Conservation (phyloP, 2,888 invertebrate species). For the Epistrophe grossulariae region DNA sequence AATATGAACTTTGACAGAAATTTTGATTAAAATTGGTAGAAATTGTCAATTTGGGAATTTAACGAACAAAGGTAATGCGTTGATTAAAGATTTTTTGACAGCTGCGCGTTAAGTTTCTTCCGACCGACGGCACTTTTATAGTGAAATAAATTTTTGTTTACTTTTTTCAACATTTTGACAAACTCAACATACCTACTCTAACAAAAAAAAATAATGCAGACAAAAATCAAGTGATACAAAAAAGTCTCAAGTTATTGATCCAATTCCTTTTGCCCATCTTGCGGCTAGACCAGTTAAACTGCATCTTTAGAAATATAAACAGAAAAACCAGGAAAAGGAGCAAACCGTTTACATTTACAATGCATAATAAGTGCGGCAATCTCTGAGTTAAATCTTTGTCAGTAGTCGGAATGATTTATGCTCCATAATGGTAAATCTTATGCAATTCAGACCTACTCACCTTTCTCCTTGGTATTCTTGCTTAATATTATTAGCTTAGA, state of each 20-base stretch:
- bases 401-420: slow-evolving; percentile 67
- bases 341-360: slow-evolving; percentile 37
- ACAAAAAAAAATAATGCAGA: slow-evolving; percentile 20
- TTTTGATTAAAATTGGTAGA: no score
- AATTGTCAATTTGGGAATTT: no score
- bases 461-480: slow-evolving; percentile 8
- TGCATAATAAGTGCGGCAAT: slow-evolving; percentile 56
- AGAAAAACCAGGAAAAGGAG: slow-evolving; percentile 26
- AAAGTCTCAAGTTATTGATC: slow-evolving; percentile 50
- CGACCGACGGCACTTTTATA: no score
- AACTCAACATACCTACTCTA: not conserved
- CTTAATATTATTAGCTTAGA: not conserved
- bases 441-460: slow-evolving; percentile 38
- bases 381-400: slow-evolving; percentile 50
- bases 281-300: slow-evolving; percentile 23
- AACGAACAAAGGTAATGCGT: no score
- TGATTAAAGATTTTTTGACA: no score
- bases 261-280: slow-evolving; percentile 54
- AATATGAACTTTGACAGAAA: no score
- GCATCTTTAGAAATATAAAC: slow-evolving; percentile 7
- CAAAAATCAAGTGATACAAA: slow-evolving; percentile 10
- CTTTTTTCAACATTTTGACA: no score
- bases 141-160: no score
- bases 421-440: slow-evolving; percentile 52
- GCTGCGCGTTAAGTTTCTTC: no score